Evolutionary conservation across 2,797 vertebrate genomes (phyloP).

Genomic region (Oreonectes daqikongensis): DNA sequence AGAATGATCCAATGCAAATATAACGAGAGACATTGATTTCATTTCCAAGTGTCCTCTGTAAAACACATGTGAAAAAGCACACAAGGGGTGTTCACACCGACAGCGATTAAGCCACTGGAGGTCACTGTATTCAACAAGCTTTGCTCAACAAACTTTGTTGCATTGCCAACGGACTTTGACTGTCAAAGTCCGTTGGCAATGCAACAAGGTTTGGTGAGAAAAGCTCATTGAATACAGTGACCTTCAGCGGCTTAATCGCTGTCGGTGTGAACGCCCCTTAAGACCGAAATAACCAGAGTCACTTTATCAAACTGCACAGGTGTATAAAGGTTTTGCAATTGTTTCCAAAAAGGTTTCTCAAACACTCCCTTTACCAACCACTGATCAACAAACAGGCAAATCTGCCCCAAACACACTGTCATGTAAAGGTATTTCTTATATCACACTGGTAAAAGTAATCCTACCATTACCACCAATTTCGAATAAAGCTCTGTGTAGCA

Average conservation of each 20-base stretch:
- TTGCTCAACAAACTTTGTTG: no score
- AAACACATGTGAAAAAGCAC: neutral
- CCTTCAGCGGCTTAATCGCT: neutral
- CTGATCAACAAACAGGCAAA: no score
- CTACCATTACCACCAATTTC: neutral
- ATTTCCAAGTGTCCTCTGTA: neutral
- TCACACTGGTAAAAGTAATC: neutral
- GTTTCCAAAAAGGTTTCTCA: no score
- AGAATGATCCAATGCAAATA: conserved; percentile 3
- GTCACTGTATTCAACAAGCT: no score
- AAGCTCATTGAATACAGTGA: no score
- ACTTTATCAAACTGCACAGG: neutral
- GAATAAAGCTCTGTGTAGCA: neutral
- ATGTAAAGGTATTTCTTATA: neutral
- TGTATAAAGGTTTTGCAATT: no score
- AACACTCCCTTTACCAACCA: no score
- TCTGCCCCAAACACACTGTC: neutral
- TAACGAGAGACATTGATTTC: neutral
- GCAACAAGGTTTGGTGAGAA: no score
- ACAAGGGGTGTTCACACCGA: neutral
- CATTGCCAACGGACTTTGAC: no score
- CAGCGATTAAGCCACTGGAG: no score
- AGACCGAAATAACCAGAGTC: neutral
- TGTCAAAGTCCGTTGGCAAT: neutral
- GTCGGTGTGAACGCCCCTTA: conserved; percentile 12